phyloP scores from a whole-genome alignment of 2,888 invertebrate genomes.

The Lissocephala sabroskyi region DNA sequence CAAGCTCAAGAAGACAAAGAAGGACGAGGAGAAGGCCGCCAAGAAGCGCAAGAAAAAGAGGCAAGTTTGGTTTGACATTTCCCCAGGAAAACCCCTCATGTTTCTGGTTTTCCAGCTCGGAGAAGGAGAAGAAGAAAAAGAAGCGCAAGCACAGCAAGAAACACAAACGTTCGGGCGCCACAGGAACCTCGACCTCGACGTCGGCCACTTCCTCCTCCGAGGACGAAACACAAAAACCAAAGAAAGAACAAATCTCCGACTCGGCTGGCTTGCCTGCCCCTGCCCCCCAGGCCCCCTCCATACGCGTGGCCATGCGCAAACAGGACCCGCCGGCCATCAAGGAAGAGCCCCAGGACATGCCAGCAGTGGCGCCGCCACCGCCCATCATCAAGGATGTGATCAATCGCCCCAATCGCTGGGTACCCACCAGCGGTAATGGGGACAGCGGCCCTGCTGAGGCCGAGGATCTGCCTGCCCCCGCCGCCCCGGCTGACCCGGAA shows the following conservation, averaged over 20 bases:
- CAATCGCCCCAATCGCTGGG: slow-evolving; percentile 67
- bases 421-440: slow-evolving; percentile 69
- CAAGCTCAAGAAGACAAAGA: slow-evolving; percentile 72
- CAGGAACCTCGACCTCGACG: slow-evolving; percentile 48
- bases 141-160: slow-evolving; percentile 73
- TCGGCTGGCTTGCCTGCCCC: slow-evolving; percentile 8
- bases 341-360: slow-evolving; percentile 57
- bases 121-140: slow-evolving; percentile 74
- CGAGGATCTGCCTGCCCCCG: slow-evolving; percentile 33
- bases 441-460: too few species aligned
- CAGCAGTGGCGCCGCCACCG: slow-evolving; percentile 37
- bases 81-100: too few species aligned
- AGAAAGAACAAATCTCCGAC: slow-evolving; percentile 27
- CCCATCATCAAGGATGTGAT: slow-evolving; percentile 37
- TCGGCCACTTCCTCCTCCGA: slow-evolving; percentile 57
- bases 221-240: slow-evolving; percentile 42
- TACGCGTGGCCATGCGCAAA: slow-evolving; percentile 77
- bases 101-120: slow-evolving; percentile 70
- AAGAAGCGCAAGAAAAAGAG: slow-evolving; percentile 77
- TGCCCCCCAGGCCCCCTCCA: slow-evolving; percentile 73
- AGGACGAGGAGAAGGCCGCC: slow-evolving; percentile 68
- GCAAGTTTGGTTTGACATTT: slow-evolving; percentile 46
- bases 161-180: slow-evolving; percentile 61
- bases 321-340: slow-evolving; percentile 41
- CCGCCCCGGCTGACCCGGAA: slow-evolving; percentile 21